These are phyloP conservation scores for Limnephilus rhombicus DNA, from an alignment of 2,888 invertebrate species.

Conservation along the genomic window DNA sequence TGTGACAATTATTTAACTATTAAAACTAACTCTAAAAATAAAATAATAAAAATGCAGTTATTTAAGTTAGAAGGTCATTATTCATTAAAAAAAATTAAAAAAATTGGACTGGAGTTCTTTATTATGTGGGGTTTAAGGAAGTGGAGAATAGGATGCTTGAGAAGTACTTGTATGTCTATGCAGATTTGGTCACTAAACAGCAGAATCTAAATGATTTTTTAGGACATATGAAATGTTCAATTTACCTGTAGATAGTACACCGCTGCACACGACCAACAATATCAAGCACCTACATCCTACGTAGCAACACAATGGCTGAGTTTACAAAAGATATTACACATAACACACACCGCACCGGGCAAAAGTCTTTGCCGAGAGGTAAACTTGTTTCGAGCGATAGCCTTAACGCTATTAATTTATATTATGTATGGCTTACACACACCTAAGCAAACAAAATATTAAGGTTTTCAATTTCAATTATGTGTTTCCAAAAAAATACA, in stretches of 20 bases:
- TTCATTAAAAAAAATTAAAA: too few species aligned
- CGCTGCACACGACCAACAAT: constrained; percentile 5
- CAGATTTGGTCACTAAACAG: background rate
- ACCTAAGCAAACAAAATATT: background rate
- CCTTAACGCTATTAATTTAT: constrained; percentile 20
- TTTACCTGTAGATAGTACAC: background rate
- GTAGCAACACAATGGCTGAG: constrained; percentile 46
- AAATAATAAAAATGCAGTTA: too few species aligned
- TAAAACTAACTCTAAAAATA: too few species aligned
- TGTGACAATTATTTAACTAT: too few species aligned
- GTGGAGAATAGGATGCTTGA: background rate
- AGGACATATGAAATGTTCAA: background rate
- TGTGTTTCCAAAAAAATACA: background rate
- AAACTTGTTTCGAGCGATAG: constrained; percentile 34
- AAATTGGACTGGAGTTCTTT: too few species aligned
- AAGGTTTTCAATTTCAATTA: background rate
- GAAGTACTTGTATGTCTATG: background rate
- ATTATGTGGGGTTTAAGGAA: background rate
- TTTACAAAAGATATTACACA: constrained; percentile 49
- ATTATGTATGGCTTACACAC: background rate
- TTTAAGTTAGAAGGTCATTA: too few species aligned
- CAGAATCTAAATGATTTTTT: background rate
- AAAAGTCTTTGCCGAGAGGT: constrained; percentile 24
- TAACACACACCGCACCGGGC: background rate
- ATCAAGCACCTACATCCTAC: background rate